Evolutionary conservation across 1,140 invertebrate genomes (phyloP), one percentile per base, ranked within the genome.

Genomic region (Pseudobourletiella spinata): DNA sequence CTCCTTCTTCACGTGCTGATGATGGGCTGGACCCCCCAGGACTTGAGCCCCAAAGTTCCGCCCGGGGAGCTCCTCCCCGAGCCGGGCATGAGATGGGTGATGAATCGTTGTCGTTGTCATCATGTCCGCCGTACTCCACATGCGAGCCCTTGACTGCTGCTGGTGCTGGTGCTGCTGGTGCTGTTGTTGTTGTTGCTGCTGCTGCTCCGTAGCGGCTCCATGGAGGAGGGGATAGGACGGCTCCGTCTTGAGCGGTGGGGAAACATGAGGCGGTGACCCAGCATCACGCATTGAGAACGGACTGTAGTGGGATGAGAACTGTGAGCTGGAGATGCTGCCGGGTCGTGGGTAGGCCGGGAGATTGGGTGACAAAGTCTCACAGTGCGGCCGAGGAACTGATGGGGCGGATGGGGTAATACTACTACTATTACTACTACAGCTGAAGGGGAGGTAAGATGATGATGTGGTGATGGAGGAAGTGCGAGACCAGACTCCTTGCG

Each of bases 121-220:
- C 11, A n/a, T 16, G 22, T 29, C 11, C 24, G 14, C 11, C 3
- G 15, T 4, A 57, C 24, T 11, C 26, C 26, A 28, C 15, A 15
- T 24, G 14, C 3, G 56, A 25, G 14, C 11, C 6, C 39, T 26
- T 32, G 32, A 29, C 30, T 58, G 56, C 1, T 46, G 57, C 14
- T 58, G 77, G 76, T 3, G 76, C 76, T 16, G 75, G 71, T 1
- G 77, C 76, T 0, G 78, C 76, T 14, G 78, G 77, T 3, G 77
- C 6, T 20, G 73, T 65, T 15, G 73, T 74, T 44, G 48, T 30
- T 28, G 28, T 24, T n/a, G 46, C 25, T 39, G 29, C 28, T 57
- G 18, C 15, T 54, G 51, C 8, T 60, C 39, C 1, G 44, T 29
- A 14, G 54, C 51, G 6, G 44, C 28, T 44, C 29, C 32, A 35